Conservation (phyloP, 2,113 vertebrate species). For the Caloenas nicobarica region DNA sequence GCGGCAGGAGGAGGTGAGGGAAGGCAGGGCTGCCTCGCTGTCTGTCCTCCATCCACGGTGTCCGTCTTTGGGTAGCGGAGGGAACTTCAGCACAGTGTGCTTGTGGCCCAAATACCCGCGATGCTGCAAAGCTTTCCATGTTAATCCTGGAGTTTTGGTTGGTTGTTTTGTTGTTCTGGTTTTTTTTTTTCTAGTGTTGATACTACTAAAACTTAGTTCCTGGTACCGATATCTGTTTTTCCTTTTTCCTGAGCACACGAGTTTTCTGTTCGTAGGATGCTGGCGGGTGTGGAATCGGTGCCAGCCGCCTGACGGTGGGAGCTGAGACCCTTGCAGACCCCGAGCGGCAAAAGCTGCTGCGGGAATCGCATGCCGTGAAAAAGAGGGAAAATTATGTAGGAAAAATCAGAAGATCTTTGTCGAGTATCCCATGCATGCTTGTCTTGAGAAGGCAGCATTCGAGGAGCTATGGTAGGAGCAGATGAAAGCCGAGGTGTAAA, state of each 20-base stretch:
- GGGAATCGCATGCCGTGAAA: fast-evolving
- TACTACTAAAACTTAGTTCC: background rate
- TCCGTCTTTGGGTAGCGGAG: background rate
- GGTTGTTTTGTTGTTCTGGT: background rate
- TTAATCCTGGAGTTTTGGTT: background rate
- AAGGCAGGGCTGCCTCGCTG: background rate
- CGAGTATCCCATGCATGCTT: fast-evolving
- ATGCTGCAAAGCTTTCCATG: background rate
- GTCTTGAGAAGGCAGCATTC: background rate
- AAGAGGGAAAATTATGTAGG: background rate
- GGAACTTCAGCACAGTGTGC: background rate
- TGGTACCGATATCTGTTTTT: background rate
- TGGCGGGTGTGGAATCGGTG: background rate
- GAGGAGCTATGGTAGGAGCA: background rate
- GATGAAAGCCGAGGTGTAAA: background rate
- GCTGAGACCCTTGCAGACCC: background rate
- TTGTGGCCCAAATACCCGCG: fast-evolving
- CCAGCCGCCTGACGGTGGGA: background rate
- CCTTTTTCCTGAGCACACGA: background rate
- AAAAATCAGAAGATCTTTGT: background rate
- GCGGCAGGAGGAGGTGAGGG: background rate
- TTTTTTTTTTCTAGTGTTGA: background rate
- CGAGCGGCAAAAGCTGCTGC: background rate
- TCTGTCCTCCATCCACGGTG: fast-evolving
- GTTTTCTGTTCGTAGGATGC: background rate